phyloP scores from a whole-genome alignment of 2,113 vertebrate genomes.

The Sorex araneus region DNA sequence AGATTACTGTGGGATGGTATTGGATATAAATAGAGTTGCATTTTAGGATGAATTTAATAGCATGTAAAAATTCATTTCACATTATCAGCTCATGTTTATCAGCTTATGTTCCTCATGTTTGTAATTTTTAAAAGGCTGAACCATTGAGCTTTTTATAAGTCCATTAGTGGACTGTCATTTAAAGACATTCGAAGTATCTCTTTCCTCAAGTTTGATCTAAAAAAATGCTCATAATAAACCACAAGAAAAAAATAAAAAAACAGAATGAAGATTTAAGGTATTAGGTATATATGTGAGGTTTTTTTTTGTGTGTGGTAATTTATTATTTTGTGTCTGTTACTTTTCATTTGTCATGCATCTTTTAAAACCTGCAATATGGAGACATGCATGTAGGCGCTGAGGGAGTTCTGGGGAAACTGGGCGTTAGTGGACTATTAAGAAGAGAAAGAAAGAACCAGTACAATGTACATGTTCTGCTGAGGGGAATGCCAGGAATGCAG shows the following conservation, averaged over 20 bases:
- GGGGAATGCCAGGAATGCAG: neutral
- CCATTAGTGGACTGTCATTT: neutral
- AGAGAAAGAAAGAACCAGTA: neutral
- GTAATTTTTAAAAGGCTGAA: conserved; percentile 51
- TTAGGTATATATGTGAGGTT: conserved; percentile 21
- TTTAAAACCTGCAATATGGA: conserved; percentile 14
- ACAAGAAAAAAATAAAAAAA: conserved; percentile 44
- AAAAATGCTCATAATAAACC: conserved; percentile 53
- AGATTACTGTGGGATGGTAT: neutral
- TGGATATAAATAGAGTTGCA: conserved; percentile 40
- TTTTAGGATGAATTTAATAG: conserved; percentile 55
- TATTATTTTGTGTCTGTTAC: conserved; percentile 57
- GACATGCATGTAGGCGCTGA: conserved; percentile 13
- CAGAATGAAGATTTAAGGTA: conserved; percentile 55
- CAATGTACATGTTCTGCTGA: neutral
- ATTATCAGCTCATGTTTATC: neutral
- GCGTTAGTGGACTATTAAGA: conserved; percentile 10
- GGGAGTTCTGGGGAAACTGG: conserved; percentile 18
- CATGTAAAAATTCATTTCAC: conserved; percentile 62
- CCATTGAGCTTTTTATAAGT: conserved; percentile 32
- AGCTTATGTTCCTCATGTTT: conserved; percentile 26
- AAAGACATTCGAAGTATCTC: conserved; percentile 44
- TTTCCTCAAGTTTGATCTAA: conserved; percentile 61
- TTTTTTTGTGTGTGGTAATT: conserved; percentile 50
- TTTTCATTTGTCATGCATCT: conserved; percentile 21